Base-by-base conservation (phyloP, 2,797 vertebrate genomes). In the Pristis pectinata region DNA sequence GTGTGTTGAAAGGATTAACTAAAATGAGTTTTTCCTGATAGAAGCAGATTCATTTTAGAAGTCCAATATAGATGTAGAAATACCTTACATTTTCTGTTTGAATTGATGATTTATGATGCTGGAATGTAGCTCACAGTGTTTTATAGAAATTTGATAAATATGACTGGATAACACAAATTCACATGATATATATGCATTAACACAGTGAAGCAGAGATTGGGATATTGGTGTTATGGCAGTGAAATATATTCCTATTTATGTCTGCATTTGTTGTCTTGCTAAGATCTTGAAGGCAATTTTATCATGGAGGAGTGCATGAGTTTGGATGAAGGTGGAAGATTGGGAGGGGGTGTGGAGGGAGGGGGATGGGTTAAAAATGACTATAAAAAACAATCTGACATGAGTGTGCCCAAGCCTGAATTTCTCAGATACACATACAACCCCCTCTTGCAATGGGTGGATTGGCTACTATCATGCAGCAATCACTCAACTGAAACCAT, bases 41-140 rank as follows among this genome's bases (percentile, higher is more conserved):
- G 1, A 89, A 64, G 85, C 85, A 61, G 30, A 89, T 89, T 89
- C 30, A 89, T 89, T 89, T 61, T 82, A 85, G 82, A 89, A n/a
- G 30, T 61, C 85, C 53, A 64, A 61, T 89, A 89, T 59, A 49
- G 3, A 59, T 34, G 85, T 37, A n/a, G 7, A 61, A 61, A 87
- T 30, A 13, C 53, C 0, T 59, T 53, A 34, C 34, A 37, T 17
- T 19, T 59, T 59, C 34, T 89, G 85, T 59, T 59, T 37, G 56
- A 89, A 61, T 89, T 22, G 30, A 89, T 89, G 85, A 61, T 61
- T 61, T 59, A 89, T 53, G 61, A 56, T 61, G 13, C 34, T 30
- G n/a, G 56, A 89, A 61, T 61, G 56, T 89, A n/a, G 56, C 56
- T 89, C 85, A 61, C 76, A 61, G 34, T 17, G 15, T n/a, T 61